Base-by-base conservation (phyloP, 2,888 invertebrate species). In the Odontomyia ornata region DNA sequence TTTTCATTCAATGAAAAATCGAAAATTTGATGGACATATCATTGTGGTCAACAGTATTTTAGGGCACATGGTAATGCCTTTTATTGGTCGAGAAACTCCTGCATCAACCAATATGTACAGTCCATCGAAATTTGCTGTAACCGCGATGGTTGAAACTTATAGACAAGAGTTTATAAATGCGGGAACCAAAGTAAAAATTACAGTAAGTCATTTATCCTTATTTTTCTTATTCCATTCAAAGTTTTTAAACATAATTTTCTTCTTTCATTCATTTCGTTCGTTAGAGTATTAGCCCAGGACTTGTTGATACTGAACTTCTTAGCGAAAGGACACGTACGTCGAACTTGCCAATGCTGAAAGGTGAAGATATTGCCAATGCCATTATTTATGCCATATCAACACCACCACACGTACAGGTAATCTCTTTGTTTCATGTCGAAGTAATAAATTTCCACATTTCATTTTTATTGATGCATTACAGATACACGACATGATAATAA, bases 261-360 rank as follows among this genome's bases (percentile, higher is more conserved):
- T n/a, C n/a, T n/a, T n/a, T n/a, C n/a, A n/a, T n/a, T n/a, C n/a
- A n/a, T n/a, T n/a, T n/a, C n/a, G n/a, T n/a, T n/a, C n/a, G n/a
- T n/a, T 15, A 60, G 60, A 60, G 60, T 25, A 1, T 23, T 25
- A 60, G 60, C 64, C 89, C 88, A 0, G 89, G 88, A 1, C 82
- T 86, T 0, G 88, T 88, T 2, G 82, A 84, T 1, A 89, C 88
- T 0, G 86, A 86, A 52, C 84, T 88, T 57, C 85, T 88, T 13
- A n/a, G 47, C 13, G 47, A 69, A 47, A 1, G 23, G 21, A 47
- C 27, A 13, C 69, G 69, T 47, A 60, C 21, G 5, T 11, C 0
- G 21, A 82, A 84, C 80, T 83, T 87, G 11, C 69, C 84, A 84
- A 67, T 84, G 28, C 36, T 77, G 1, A 23, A 28, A 57, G 2